Evolutionary conservation across 1,140 invertebrate species (phyloP), one percentile per base, ranked within the genome.

Genomic region (Drosophila lacteicornis): DNA sequence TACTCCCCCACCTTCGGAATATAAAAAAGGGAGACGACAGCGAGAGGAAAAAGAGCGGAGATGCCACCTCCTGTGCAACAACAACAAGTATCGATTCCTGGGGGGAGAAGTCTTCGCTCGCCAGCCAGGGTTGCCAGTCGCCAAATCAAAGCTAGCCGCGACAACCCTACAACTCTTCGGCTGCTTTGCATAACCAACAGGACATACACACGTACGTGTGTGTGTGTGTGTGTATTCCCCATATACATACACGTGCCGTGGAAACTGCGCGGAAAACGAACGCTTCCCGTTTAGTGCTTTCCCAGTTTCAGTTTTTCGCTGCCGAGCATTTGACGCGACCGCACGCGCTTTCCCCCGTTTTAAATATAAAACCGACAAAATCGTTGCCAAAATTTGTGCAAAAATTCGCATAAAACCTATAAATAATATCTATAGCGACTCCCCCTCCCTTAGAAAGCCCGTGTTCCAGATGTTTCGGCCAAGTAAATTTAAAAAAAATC

Each of bases 141-240:
- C 62, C 55, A 81, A 84, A 84, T 84, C 82, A 84, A 75, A 84
- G 78, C 79, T 45, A 69, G 63, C 9, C 53, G 19, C 63, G 59
- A 70, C 78, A 85, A 84, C 82, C 74, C 82, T 86, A 78, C 67
- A 73, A 62, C 82, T 78, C 66, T 33, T 49, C 53, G 53, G 77
- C 84, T 87, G 80, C 83, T 87, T 87, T 87, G 84, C 84, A 87
- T 87, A 87, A 87, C 84, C 66, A 51, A 43, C 75, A 78, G 75
- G 75, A 76, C 75, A 38, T 58, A 17, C 27, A 33, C 53, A 55
- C 43, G 40, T 71, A 17, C 43, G 5, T 25, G n/a, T 47, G 25
- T 59, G 25, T 51, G 13, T 68, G 36, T 76, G 63, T 81, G 68
- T 78, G 51, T 82, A 69, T 79, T 53, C 58, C 40, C 45, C 65